Base-by-base conservation (phyloP, 2,113 vertebrate species). In the Procavia capensis region DNA sequence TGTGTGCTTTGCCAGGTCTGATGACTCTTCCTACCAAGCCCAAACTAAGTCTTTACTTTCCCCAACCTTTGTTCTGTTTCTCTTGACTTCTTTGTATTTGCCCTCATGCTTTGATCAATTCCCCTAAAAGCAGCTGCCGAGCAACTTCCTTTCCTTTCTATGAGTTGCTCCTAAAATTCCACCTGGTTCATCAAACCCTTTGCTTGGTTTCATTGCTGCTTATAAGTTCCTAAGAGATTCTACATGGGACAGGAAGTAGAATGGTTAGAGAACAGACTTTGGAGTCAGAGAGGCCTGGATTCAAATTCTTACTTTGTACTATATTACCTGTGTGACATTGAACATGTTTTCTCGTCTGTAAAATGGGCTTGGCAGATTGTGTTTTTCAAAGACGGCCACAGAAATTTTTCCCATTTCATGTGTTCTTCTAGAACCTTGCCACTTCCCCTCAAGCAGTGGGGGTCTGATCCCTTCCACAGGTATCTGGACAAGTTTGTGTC, bases 91-190 rank as follows among this genome's bases (percentile, higher is more conserved):
- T 82, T 95, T 54, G 57, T 84, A 83, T 88, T 95, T 80, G 89
- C 50, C 50, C 82, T 94, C 24, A 88, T 68, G 66, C 68, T 96
- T 95, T 95, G 82, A 94, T 90, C 85, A 93, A 79, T 93, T 68
- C 91, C 63, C 39, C 41, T 41, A 85, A 91, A 5, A 85, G 86
- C 79, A 92, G 93, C 93, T 93, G 45, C 89, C 90, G 92, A 96
- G 88, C 90, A 97, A 97, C 79, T 91, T 91, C 45, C 39, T 94
- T 91, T 94, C 45, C 54, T 72, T 91, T 95, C 39, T 95, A 75
- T 20, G 57, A 45, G 5, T 81, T 91, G 24, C 61, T 91, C 41
- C 41, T 88, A 63, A 94, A 95, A 91, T 79, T 93, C 54, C 74
- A 66, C 81, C 82, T 91, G 63, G 92, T 91, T 96, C 50, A 85